Evolutionary conservation across 2,888 invertebrate genomes (phyloP).

Genomic region (Chironomus tentans): DNA sequence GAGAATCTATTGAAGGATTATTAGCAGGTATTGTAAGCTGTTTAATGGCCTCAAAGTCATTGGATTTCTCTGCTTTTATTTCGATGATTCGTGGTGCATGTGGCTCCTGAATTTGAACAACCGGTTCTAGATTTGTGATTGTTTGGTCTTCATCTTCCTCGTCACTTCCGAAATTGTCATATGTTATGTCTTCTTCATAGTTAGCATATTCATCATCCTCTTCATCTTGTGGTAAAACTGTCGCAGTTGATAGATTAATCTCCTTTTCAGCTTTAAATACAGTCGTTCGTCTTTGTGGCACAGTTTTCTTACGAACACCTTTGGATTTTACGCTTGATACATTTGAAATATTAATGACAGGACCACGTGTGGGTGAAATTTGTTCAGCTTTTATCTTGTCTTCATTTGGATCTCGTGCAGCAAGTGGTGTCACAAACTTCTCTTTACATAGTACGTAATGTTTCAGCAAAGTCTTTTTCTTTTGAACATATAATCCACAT

Average conservation of each 20-base stretch:
- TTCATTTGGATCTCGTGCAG: neutral
- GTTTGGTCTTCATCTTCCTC: neutral
- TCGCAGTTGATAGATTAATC: neutral
- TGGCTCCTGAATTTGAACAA: neutral
- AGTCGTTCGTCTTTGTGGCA: neutral
- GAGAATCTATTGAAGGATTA: neutral
- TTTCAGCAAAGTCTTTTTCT: conserved; percentile 27
- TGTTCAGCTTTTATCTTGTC: neutral
- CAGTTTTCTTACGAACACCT: conserved; percentile 4
- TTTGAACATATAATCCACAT: conserved; percentile 33
- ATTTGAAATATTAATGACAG: neutral
- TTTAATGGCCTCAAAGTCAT: neutral
- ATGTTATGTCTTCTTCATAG: conserved; percentile 18
- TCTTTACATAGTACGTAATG: conserved; percentile 29
- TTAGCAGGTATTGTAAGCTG: neutral
- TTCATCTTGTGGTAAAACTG: neutral
- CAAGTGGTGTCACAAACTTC: neutral
- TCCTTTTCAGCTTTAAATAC: neutral
- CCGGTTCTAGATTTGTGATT: neutral
- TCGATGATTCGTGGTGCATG: neutral
- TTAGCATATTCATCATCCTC: neutral
- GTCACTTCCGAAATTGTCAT: conserved; percentile 12
- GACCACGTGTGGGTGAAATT: neutral
- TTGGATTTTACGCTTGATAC: neutral
- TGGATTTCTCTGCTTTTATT: neutral